Evolutionary conservation across 2,113 vertebrate genomes (phyloP), one percentile per base, ranked within the genome.

Genomic region (Osmerus eperlanus): DNA sequence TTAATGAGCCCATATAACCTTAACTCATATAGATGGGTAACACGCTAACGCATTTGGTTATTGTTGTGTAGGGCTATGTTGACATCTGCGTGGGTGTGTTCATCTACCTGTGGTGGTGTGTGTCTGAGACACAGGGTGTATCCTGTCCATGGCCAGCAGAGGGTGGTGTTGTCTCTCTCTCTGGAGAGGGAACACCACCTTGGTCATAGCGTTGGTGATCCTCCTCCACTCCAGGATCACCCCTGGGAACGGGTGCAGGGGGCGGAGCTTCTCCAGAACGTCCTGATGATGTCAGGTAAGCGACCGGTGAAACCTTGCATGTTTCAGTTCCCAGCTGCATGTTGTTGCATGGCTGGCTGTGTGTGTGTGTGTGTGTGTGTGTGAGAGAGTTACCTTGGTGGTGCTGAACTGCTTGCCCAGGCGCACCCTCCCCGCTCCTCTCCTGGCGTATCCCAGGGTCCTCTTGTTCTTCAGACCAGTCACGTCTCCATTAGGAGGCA

Each of bases 191-290:
- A 96, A 97, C 65, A 97, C 90, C 82, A 98, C 95, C 89, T 99
- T 99, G 60, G 95, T 96, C 86, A 99, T 86, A 63, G 96, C 95
- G 0, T 96, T 98, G 23, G 94, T 96, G 85, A 99, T 98, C 83
- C 94, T 92, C 83, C 96, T 94, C 97, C 97, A 99, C 76, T 99
- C 97, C 70, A 99, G 58, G 81, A 99, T 96, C 68, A 98, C 87
- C 16, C 92, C 94, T 15, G 97, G 97, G 82, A 98, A 86, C 0
- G 92, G 94, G 83, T 99, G 97, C 32, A 98, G 83, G 0, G 85
- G 76, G 76, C 92, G 93, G 67, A 99, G 91, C 85, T 96, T 99
- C 90, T 96, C 95, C 83, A 99, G 82, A 84, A 96, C 83, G 77
- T 96, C 95, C 97, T 98, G 87, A 55, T 25, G 47, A 89, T 70